Evolutionary conservation across 2,888 invertebrate genomes (phyloP).

Genomic region (Antheraea yamamai): DNA sequence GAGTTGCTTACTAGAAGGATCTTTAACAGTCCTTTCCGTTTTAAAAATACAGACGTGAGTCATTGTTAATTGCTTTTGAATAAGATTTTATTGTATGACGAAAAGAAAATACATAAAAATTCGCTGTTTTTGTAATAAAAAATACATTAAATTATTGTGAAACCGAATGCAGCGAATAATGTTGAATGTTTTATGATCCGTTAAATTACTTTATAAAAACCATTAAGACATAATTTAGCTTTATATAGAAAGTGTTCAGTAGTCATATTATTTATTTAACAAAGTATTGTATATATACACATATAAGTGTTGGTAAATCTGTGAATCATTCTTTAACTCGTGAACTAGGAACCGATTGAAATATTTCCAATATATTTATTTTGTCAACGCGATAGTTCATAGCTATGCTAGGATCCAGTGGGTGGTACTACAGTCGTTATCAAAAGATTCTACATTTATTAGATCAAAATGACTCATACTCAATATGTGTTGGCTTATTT

Average conservation of each 20-base stretch:
- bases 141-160: constrained; percentile 3
- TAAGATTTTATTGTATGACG: not conserved
- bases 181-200: not conserved
- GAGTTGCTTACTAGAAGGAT: not conserved
- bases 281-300: not conserved
- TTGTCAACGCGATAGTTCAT: not conserved
- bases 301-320: not conserved
- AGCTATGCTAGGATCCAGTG: too few relatives aligned
- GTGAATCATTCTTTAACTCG: not conserved
- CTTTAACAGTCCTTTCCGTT: not conserved
- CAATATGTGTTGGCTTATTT: too few relatives aligned
- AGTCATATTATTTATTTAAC: not conserved
- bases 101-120: not conserved
- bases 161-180: not conserved
- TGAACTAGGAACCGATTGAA: not conserved
- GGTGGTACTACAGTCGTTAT: too few relatives aligned
- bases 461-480: too few relatives aligned
- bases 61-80: not conserved
- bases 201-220: constrained; percentile 8
- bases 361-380: too few relatives aligned
- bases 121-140: not conserved
- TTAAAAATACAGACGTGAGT: not conserved
- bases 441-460: too few relatives aligned
- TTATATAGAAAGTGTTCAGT: constrained; percentile 5
- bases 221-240: not conserved